Evolutionary conservation across 2,888 invertebrate genomes (phyloP).

Genomic region (Machimus rusticus): DNA sequence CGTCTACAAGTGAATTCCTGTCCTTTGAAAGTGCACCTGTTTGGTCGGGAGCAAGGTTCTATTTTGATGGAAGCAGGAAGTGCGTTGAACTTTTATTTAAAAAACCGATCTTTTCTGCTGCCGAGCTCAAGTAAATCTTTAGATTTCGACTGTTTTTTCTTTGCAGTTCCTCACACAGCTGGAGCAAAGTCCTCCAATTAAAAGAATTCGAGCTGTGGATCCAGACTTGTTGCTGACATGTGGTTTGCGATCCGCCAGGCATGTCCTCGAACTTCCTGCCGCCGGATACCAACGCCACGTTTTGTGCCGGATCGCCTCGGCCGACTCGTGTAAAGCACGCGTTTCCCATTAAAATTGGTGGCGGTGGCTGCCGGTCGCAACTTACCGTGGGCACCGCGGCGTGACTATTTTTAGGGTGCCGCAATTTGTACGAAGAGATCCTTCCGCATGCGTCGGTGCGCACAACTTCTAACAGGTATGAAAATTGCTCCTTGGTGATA

Average conservation of each 20-base stretch:
- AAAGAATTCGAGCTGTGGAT: neutral
- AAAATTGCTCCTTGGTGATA: neutral
- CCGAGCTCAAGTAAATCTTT: neutral
- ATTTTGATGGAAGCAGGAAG: slow-evolving; percentile 29
- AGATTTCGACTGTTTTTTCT: neutral
- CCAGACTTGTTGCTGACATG: neutral
- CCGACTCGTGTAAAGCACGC: slow-evolving; percentile 37
- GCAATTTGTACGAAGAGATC: neutral
- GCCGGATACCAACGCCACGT: neutral
- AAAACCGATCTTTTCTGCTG: neutral
- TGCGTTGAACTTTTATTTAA: slow-evolving; percentile 4
- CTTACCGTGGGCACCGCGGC: neutral
- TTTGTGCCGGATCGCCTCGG: neutral
- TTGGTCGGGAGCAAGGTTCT: neutral
- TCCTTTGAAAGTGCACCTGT: slow-evolving; percentile 38
- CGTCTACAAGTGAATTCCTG: slow-evolving; percentile 26
- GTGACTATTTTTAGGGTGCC: neutral
- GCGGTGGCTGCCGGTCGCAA: neutral
- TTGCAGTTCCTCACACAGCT: neutral
- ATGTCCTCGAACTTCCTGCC: slow-evolving; percentile 24
- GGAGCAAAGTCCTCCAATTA: neutral
- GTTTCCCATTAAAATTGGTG: neutral
- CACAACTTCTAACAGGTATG: neutral
- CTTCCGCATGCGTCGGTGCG: neutral
- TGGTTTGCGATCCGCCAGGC: neutral